Evolutionary conservation across 23 tunicate species (phyloP).

Genomic region (Halocynthia roretzi): DNA sequence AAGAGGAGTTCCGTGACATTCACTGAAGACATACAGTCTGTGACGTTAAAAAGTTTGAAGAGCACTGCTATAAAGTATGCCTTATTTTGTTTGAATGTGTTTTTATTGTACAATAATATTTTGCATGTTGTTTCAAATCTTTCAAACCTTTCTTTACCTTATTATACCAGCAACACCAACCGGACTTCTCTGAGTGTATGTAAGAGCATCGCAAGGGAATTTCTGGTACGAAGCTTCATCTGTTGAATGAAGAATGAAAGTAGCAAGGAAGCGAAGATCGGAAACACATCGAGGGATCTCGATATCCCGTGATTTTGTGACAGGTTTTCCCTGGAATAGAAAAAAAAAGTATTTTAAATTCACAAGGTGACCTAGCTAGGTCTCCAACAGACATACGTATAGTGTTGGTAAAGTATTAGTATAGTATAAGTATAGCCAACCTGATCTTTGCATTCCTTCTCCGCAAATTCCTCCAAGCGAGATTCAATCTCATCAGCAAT

Average conservation of each 20-base stretch:
- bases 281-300: constrained; percentile 84
- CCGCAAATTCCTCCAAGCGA: constrained; percentile 50
- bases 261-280: constrained; percentile 83
- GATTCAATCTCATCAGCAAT: constrained; percentile 80
- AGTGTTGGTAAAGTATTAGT: too few relatives aligned
- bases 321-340: constrained; percentile 69
- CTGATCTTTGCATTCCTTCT: constrained; percentile 71
- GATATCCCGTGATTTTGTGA: constrained; percentile 42
- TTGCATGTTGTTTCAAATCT: too few relatives aligned
- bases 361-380: too few relatives aligned
- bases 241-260: constrained; percentile 37
- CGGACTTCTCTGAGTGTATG: constrained; percentile 57
- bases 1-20: too few relatives aligned
- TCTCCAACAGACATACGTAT: too few relatives aligned
- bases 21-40: too few relatives aligned
- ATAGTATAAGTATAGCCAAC: background rate
- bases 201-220: constrained; percentile 22
- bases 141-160: too few relatives aligned
- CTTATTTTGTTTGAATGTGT: too few relatives aligned
- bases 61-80: too few relatives aligned
- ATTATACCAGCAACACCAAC: constrained; percentile 94
- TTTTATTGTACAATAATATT: too few relatives aligned
- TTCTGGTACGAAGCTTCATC: constrained; percentile 12
- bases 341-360: background rate
- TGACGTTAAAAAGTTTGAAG: too few relatives aligned